Base-by-base conservation (phyloP, 1,140 invertebrate genomes). In the Medauroidea extradentata region DNA sequence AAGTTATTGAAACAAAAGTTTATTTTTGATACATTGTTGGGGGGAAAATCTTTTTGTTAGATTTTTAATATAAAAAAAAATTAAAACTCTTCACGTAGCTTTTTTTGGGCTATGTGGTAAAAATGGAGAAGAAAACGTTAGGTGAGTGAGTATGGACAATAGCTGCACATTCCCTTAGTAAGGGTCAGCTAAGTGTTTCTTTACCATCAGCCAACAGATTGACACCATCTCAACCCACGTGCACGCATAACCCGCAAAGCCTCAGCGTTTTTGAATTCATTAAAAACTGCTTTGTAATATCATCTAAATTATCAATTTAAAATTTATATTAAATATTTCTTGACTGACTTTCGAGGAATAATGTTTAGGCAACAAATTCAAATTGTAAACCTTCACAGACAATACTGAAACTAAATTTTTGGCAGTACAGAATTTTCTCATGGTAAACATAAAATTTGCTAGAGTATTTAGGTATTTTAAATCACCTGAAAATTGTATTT, bases 11-110 rank as follows among this genome's bases (percentile, higher is more conserved):
- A 60, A 34, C 29, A 34, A 70, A 73, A 77, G 74, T 76, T 77
- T 78, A 78, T 78, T 78, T 78, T 78, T 78, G 75, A 77, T 77
- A 78, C 76, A 65, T 76, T 77, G 76, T 78, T 78, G 73, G 72
- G 67, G 70, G 67, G 73, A 73, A 71, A 51, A 43, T 34, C 74
- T 76, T 73, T 76, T 76, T 70, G 65, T 69, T 70, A 68, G 64
- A 63, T 65, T 66, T 72, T 72, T 71, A 59, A 65, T 53, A 59
- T 29, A 34, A 59, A 62, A 59, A 65, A 57, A 58, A 54, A 54
- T 57, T 58, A 39, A 18, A 62, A 62, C 57, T 59, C 56, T 53
- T 53, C 62, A 61, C 41, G 38, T 61, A 57, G 58, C 59, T 53
- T 39, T 46, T 42, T 60, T 60, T 61, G 58, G 34, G 61, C 59